Evolutionary conservation across 2,797 vertebrate species (phyloP), one percentile per base, ranked within the genome.

Genomic region (Melanotaenia boesemani): DNA sequence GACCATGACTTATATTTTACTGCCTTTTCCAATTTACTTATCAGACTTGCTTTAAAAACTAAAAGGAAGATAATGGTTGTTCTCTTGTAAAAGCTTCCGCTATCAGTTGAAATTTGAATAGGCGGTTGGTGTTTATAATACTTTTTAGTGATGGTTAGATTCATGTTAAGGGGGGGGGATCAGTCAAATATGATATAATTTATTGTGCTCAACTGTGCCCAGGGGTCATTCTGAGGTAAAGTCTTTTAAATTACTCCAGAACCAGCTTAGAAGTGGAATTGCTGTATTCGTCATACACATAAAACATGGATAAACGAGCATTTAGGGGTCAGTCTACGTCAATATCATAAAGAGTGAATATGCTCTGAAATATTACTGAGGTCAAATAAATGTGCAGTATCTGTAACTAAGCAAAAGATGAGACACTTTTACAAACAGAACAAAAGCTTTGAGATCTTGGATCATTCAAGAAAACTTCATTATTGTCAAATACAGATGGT

Each of bases 301-400:
- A 86, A 94, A 93, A 92, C 85, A 85, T 84, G 80, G 81, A 89
- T 86, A 76, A 84, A 86, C 82, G 66, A 77, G 86, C 88, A 87
- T 92, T 88, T 89, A 89, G 87, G 90, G 92, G 82, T 93, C 88
- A 75, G 68, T 60, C 86, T 70, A 84, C 76, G 77, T 89, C 91
- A 90, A 87, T 72, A 80, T 90, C 84, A 90, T 90, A 89, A 92
- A 89, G 84, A 74, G 46, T 4, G 32, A 62, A 85, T 57, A 70
- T 67, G 70, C 82, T 76, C 66, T 87, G 83, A 92, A 85, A 90
- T 90, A 90, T 88, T 76, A 89, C 86, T 71, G 75, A 83, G 87
- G 88, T 83, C 83, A 86, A 83, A 66, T 59, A 76, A 87, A 87
- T 80, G 73, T 64, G 70, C 30, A 37, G 26, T 58, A 61, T 87